Evolutionary conservation across 2,797 vertebrate species (phyloP).

Genomic region (Trematomus bernacchii): DNA sequence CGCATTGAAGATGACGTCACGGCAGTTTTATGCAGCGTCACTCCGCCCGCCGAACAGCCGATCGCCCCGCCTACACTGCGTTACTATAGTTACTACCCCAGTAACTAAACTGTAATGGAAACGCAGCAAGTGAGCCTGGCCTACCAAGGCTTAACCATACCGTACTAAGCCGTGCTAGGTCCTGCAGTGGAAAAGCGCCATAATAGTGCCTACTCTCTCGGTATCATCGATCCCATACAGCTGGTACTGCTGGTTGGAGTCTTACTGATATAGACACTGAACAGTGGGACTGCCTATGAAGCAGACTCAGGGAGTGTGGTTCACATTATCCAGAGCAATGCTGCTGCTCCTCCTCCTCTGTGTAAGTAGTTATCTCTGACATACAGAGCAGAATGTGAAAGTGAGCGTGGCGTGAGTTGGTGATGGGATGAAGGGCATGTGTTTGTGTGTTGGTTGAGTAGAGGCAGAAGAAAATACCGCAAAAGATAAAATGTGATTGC

Average conservation of each 20-base stretch:
- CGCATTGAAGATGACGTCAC: too few species aligned
- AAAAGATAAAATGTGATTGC: conserved; percentile 10
- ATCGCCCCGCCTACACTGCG: too few species aligned
- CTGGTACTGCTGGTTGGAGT: conserved; percentile 7
- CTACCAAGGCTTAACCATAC: too few species aligned
- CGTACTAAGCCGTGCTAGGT: too few species aligned
- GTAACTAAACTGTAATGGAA: too few species aligned
- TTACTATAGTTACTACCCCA: too few species aligned
- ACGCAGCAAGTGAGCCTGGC: too few species aligned
- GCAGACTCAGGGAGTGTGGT: conserved; percentile 8
- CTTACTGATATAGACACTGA: neutral
- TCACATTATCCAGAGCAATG: conserved; percentile 31
- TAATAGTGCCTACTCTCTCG: conserved; percentile 25
- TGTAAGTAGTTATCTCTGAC: conserved; percentile 37
- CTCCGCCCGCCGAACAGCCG: too few species aligned
- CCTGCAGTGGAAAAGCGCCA: too few species aligned
- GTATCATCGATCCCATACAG: conserved; percentile 26
- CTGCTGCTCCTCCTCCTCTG: conserved; percentile 18
- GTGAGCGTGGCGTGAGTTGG: conserved; percentile 18
- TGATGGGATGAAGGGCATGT: conserved; percentile 8
- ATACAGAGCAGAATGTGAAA: conserved; percentile 39
- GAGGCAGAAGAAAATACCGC: conserved; percentile 9
- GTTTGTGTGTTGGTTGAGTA: conserved; percentile 3
- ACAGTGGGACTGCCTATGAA: conserved; percentile 6
- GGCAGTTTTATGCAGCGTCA: too few species aligned